Conservation (phyloP, 2,113 vertebrate species). For the Glaucidium brasilianum region DNA sequence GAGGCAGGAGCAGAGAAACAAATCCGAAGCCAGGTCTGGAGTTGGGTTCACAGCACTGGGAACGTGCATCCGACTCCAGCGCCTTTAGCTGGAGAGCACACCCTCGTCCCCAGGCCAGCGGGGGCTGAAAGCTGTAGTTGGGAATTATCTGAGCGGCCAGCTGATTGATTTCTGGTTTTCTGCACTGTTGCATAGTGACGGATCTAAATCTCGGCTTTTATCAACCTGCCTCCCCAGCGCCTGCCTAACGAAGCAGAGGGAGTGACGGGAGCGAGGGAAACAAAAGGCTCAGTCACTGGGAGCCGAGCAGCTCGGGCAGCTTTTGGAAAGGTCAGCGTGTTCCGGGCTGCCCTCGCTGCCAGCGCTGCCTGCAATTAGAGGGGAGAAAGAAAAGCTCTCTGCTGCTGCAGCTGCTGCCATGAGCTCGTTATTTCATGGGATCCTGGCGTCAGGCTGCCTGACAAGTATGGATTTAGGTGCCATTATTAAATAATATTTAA, state of each 20-base stretch:
- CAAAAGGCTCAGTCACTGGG: neutral
- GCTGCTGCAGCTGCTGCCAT: neutral
- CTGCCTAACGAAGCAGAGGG: conserved; percentile 51
- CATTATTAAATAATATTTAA: neutral
- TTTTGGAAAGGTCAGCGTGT: neutral
- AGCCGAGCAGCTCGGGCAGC: rapidly evolving
- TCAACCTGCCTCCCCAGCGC: conserved; percentile 2
- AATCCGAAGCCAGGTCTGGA: rapidly evolving
- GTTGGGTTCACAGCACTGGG: neutral
- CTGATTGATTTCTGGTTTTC: conserved; percentile 13
- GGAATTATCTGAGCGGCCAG: neutral
- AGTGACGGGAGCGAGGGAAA: neutral
- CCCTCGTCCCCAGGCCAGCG: neutral
- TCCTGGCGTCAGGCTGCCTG: neutral
- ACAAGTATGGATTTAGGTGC: neutral
- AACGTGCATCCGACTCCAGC: neutral
- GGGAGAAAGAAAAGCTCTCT: neutral
- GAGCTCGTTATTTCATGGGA: rapidly evolving
- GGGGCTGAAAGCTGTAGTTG: neutral
- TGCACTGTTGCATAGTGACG: neutral
- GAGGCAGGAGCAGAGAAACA: neutral
- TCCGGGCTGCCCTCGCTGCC: neutral
- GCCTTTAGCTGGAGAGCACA: neutral
- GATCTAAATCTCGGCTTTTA: neutral
- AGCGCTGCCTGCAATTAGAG: neutral